These are phyloP conservation scores for Tinea semifulvella DNA, from an alignment of 2,888 invertebrate genomes.

Conservation along the genomic window DNA sequence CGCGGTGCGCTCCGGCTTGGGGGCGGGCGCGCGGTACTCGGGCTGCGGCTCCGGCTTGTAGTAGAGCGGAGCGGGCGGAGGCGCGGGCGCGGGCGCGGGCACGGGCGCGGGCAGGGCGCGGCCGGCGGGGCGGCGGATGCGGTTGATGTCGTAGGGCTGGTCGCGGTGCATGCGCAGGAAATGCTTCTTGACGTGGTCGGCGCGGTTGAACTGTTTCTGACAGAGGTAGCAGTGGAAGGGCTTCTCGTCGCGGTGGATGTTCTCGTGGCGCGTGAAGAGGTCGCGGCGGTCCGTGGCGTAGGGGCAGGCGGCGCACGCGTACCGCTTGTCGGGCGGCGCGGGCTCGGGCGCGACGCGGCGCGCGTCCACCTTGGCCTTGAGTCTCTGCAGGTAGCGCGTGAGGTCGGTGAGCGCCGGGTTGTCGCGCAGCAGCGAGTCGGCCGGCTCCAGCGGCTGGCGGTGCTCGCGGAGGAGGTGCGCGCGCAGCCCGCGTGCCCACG, in stretches of 20 bases:
- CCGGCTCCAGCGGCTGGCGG: slow-evolving; percentile 66
- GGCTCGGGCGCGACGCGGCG: slow-evolving; percentile 18
- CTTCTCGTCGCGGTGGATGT: slow-evolving; percentile 92
- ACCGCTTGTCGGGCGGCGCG: slow-evolving; percentile 68
- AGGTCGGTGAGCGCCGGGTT: slow-evolving; percentile 80
- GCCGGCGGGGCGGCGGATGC: slow-evolving; percentile 74
- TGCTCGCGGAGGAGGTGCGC: slow-evolving; percentile 78
- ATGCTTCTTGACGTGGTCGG: slow-evolving; percentile 95
- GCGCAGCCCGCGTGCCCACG: slow-evolving; percentile 79
- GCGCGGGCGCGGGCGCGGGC: slow-evolving; percentile 17
- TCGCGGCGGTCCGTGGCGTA: slow-evolving; percentile 93
- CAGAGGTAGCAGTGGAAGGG: slow-evolving; percentile 94
- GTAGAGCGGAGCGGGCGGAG: slow-evolving; percentile 25
- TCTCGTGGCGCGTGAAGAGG: slow-evolving; percentile 90
- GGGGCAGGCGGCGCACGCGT: slow-evolving; percentile 87
- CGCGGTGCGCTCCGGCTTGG: slow-evolving; percentile 41
- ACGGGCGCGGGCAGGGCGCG: slow-evolving; percentile 59
- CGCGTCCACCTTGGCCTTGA: slow-evolving; percentile 70
- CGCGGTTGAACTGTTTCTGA: slow-evolving; percentile 91
- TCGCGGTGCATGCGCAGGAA: slow-evolving; percentile 92
- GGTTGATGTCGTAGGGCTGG: slow-evolving; percentile 85
- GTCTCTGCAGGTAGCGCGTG: slow-evolving; percentile 73
- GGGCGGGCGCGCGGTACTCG: slow-evolving; percentile 18
- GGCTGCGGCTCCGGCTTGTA: slow-evolving; percentile 55
- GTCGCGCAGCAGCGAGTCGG: slow-evolving; percentile 71